Evolutionary conservation across 1,140 invertebrate species (phyloP), one percentile per base, ranked within the genome.

Genomic region (Cylas formicarius): DNA sequence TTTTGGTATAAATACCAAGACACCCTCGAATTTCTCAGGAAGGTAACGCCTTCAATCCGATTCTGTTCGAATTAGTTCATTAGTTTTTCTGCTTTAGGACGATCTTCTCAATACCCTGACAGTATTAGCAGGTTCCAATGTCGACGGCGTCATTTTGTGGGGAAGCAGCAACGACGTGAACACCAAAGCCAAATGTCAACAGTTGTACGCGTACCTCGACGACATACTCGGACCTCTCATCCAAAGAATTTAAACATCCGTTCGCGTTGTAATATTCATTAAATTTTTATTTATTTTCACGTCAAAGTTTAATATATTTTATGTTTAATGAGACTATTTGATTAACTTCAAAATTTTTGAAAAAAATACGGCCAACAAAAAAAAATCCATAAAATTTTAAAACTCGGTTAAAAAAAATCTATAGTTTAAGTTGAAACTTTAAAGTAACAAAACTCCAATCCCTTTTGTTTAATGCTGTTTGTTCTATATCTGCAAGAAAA

Each of bases 1-100:
- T 75, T 78, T 44, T 82, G 81, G 79, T 83, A 74, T 60, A 76
- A 77, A 55, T 84, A 82, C 56, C 68, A 75, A 26, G 82, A 84
- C 47, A 72, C 68, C 5, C 58, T 58, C 2, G 56, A 66, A 4
- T 81, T 72, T 51, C 56, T 84, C 14, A 70, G 49, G 5, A 63
- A 72, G 65, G 79, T 80, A 52, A 29, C 14, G 16, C 23, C 11
- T 24, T 13, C 29, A 22, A 13, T 18, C 13, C 63, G 55, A 6
- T 33, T 36, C 21, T 14, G 9, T 6, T 14, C 17, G 2, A 17
- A 5, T 36, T 21, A 17, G 10, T 36, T 6, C 19, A 4, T 37
- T 32, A 6, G 31, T 14, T 14, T 20, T 9, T 41, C 43, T 28
- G 37, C 50, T 74, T 33, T 60, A 83, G 80, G 57, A 65, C 11